Evolutionary conservation across 2,113 vertebrate species (phyloP), one percentile per base, ranked within the genome.

Genomic region (Paedocypris sp.): DNA sequence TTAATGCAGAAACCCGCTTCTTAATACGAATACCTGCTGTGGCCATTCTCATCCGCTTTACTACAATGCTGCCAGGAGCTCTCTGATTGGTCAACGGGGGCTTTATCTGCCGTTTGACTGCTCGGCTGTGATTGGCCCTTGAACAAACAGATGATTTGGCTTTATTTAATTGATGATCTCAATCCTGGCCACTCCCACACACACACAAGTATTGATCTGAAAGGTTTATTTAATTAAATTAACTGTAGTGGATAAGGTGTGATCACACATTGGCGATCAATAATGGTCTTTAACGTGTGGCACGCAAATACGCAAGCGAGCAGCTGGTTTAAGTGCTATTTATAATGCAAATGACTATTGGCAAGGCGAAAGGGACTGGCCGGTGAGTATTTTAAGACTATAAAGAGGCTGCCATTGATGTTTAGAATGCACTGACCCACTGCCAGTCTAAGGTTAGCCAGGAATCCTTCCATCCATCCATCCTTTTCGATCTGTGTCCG

Each of bases 21-120:
- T 51, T 48, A 26, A 1, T 8, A 25, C 6, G 5, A 29, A 54
- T 15, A 33, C 60, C 54, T 23, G 48, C 49, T 64, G 60, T 58
- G 53, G 48, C 36, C 32, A 22, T 36, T 23, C 54, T 64, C 48
- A 46, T 54, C 53, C 10, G 11, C 63, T 69, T 73, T 67, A 29
- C 32, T 4, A 20, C 43, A 15, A 42, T 18, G 42, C 42, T 47
- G n/a, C 45, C 29, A 71, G 46, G 31, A 32, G 36, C 32, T 8
- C n/a, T 46, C 13, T 42, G 60, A 56, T 38, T 41, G 22, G 49
- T 59, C 43, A 4, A 33, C 12, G 25, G 19, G 4, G 31, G 10
- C 11, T 33, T 62, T 51, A 28, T 25, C 28, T 45, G 22, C 6
- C 12, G 18, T 64, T 43, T 22, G 16, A n/a, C 38, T 41, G 16